Evolutionary conservation across 2,888 invertebrate species (phyloP), one percentile per base, ranked within the genome.

Genomic region (Herminia tarsipennalis): DNA sequence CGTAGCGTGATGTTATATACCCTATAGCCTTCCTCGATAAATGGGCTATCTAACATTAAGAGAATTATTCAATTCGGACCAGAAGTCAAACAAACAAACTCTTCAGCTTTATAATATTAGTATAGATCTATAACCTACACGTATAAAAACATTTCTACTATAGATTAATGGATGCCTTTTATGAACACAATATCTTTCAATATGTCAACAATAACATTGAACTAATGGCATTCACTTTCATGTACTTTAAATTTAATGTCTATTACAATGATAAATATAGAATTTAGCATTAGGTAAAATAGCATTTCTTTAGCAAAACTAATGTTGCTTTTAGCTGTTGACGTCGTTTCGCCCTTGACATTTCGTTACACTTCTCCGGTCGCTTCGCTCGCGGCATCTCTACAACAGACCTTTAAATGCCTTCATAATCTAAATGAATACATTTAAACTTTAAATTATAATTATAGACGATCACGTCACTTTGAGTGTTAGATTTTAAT

Each of bases 271-370:
- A n/a, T 18, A 14, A n/a, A 51, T 46, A 20, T 35, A 46, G 43
- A 32, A 55, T 14, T 37, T 5, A 13, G 3, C 32, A 47, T 52
- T 47, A 47, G 29, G 39, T 52, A 47, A 59, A 52, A 36, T 29
- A 48, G 50, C 40, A 63, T 67, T 56, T 61, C 58, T 61, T 61
- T 44, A 55, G 29, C 47, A 47, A 35, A 55, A 47, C 52, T 62
- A 58, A 59, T 36, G 29, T 44, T 34, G 32, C 30, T 34, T 37
- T 27, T 48, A 37, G 32, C 38, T 33, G 40, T 56, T 50, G 54
- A 28, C 50, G 66, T 61, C 46, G 68, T 50, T 57, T 55, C 66
- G 78, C 64, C 86, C 86, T 84, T 86, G 86, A 84, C 86, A 86
- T 86, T 86, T 85, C 41, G 68, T 72, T 75, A 73, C 75, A 75